A percentile compares a stretch with the other conserved stretches of the same genome.
These are phyloP conservation scores for Orussus abietinus DNA, from an alignment of 1,140 invertebrate species.

Conservation along the genomic window DNA sequence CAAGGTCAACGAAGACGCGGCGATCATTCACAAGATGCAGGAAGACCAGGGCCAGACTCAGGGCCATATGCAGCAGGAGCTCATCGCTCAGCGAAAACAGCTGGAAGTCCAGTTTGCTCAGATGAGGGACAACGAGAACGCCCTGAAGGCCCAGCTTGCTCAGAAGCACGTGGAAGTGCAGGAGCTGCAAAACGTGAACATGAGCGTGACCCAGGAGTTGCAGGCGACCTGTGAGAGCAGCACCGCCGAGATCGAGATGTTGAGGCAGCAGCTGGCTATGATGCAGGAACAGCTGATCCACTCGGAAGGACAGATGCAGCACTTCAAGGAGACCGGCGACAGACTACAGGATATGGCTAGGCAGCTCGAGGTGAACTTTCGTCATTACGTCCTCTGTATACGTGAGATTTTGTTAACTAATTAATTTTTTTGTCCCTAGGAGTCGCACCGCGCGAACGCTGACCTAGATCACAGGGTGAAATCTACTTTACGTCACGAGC, in stretches of 20 bases:
- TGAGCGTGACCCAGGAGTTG: conserved; percentile 49
- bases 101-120: conserved; percentile 52
- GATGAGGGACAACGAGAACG: conserved; percentile 51
- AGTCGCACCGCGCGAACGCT: conserved; percentile 50
- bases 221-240: conserved; percentile 51
- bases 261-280: conserved; percentile 45
- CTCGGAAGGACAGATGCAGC: conserved; percentile 39
- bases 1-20: conserved; percentile 59
- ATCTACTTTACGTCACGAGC: conserved; percentile 43
- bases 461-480: conserved; percentile 57
- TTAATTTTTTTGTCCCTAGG: conserved; percentile 34
- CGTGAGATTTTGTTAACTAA: background rate
- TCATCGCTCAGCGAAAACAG: conserved; percentile 54
- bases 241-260: conserved; percentile 46
- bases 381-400: conserved; percentile 7
- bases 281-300: conserved; percentile 50
- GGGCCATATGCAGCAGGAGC: conserved; percentile 50
- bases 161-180: conserved; percentile 55
- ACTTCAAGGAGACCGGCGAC: conserved; percentile 41
- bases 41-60: conserved; percentile 56
- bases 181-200: conserved; percentile 50
- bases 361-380: conserved; percentile 56
- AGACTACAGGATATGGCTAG: conserved; percentile 52
- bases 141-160: conserved; percentile 50
- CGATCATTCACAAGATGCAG: conserved; percentile 53